These are phyloP conservation scores for Parotia lawesii DNA, from an alignment of 2,113 vertebrate genomes.

Conservation along the genomic window DNA sequence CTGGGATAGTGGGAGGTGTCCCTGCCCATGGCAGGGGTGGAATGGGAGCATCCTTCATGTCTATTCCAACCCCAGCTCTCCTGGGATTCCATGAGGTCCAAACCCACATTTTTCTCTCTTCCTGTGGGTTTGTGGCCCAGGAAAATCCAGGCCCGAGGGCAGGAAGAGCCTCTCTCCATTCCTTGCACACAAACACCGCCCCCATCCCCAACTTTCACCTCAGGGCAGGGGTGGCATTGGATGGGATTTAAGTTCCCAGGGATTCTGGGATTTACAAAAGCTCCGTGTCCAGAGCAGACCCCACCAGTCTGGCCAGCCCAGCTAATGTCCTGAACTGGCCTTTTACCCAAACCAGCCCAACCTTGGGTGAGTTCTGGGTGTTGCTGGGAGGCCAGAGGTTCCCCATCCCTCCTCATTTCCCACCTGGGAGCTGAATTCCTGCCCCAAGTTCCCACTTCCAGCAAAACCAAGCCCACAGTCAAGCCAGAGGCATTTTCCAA, in stretches of 20 bases:
- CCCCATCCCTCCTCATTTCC: background rate
- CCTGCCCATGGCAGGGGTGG: background rate
- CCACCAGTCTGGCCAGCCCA: background rate
- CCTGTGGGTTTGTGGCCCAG: background rate
- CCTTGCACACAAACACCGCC: fast-evolving
- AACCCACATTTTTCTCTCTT: background rate
- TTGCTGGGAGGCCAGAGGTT: background rate
- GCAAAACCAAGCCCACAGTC: fast-evolving
- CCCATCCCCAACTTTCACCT: fast-evolving
- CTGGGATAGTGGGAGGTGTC: background rate
- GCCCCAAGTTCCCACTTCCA: background rate
- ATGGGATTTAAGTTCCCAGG: background rate
- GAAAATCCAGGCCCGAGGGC: no score
- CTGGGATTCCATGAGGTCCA: fast-evolving
- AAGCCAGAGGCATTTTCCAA: fast-evolving
- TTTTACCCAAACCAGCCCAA: background rate
- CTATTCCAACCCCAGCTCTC: fast-evolving
- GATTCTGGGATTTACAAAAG: background rate
- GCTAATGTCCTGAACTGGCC: background rate
- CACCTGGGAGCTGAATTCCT: background rate
- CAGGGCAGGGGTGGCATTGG: fast-evolving
- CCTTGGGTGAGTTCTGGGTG: background rate
- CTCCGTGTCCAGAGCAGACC: background rate
- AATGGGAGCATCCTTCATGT: fast-evolving
- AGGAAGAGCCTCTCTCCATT: fast-evolving